phyloP scores from a whole-genome alignment of 2,888 invertebrate species.

The Marasmarcha lunaedactyla region DNA sequence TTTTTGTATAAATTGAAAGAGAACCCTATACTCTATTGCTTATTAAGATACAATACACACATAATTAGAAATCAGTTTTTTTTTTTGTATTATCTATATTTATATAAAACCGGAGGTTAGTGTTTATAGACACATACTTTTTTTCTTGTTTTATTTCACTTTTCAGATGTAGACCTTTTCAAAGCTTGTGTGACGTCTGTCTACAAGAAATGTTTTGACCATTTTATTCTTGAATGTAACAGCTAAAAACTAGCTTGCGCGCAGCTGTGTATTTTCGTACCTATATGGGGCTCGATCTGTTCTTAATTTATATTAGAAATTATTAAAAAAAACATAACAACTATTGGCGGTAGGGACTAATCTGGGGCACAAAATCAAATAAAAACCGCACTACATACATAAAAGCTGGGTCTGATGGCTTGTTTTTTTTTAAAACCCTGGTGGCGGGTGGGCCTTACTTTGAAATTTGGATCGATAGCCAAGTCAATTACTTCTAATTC shows the following conservation, averaged over 20 bases:
- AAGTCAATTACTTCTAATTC: too few species aligned
- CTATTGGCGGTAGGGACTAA: constrained; percentile 10
- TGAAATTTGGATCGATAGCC: constrained; percentile 20
- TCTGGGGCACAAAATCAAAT: constrained; percentile 12
- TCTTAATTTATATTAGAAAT: constrained; percentile 16
- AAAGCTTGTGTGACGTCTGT: constrained; percentile 11
- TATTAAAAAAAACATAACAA: constrained; percentile 19
- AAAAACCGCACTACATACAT: constrained; percentile 34
- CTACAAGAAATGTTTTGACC: background rate
- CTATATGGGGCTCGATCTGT: constrained; percentile 47
- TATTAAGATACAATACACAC: too few species aligned
- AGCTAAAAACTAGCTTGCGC: constrained; percentile 59
- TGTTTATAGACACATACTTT: too few species aligned
- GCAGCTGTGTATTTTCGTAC: constrained; percentile 64
- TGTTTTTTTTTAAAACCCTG: constrained; percentile 39
- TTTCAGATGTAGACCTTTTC: constrained; percentile 16
- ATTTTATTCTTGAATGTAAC: constrained; percentile 35
- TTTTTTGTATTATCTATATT: too few species aligned
- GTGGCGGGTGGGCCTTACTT: constrained; percentile 45
- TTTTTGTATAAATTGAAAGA: too few species aligned
- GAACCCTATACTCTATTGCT: too few species aligned
- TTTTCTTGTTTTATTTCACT: constrained; percentile 11
- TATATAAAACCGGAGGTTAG: too few species aligned
- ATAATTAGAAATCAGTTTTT: too few species aligned
- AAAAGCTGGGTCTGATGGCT: constrained; percentile 42